Base-by-base conservation (phyloP, 2,113 vertebrate species). In the Lophius piscatorius region DNA sequence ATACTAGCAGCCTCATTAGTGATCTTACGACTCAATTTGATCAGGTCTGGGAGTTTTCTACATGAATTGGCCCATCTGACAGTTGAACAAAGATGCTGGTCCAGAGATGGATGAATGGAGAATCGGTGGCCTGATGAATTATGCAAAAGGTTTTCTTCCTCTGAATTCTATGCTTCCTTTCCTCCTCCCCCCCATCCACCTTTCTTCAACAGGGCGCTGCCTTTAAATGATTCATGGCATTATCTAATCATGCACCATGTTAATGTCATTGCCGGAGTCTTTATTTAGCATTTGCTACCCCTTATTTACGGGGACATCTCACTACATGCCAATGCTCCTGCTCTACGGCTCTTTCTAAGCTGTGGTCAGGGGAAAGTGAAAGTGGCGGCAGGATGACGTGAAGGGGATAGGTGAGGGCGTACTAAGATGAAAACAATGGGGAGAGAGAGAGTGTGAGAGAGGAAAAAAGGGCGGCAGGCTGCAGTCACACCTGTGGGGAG, bases 41-140 rank as follows among this genome's bases (percentile, higher is more conserved):
- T 82, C 72, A 73, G 69, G 66, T 71, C 65, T 72, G 58, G 13
- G 36, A 12, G 23, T 67, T 61, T 79, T 86, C 70, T 76, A 60
- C 69, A 73, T 82, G 75, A 87, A 44, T 48, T 45, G 50, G 28
- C 54, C 58, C 46, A 51, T 76, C 36, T 70, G 76, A 80, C 61
- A 45, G 67, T 61, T 66, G 39, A 64, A 74, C 65, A 72, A 74
- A 49, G 22, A 70, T n/a, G n/a, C n/a, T n/a, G n/a, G n/a, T n/a
- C 9, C 34, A 35, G 34, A 2, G 34, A 11, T 2, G 9, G 9
- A 28, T 28, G 26, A n/a, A 28, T 28, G 26, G 1, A 2, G 17
- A 17, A 29, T 11, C 17, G n/a, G 13, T 5, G 5, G 1, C 6
- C 14, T 24, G 33, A 28, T 14, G 35, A 84, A 82, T 81, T 70